Percentiles rank a stretch among this genome's conserved stretches.
Evolutionary conservation across 2,888 invertebrate species (phyloP).

Genomic region (Dugesia japonica): DNA sequence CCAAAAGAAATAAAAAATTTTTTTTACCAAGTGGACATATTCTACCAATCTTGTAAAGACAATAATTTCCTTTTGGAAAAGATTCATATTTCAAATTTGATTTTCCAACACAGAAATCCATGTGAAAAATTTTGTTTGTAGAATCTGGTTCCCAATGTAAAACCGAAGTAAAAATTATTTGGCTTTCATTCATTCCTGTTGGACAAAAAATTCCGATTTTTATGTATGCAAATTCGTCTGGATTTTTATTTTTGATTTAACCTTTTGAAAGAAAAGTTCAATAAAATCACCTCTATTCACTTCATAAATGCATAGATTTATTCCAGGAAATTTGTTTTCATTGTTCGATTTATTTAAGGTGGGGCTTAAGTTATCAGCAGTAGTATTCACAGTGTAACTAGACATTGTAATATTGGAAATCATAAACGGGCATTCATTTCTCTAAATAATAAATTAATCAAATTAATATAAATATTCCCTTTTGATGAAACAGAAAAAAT

Average conservation of each 20-base stretch:
- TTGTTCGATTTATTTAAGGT: too few relatives aligned
- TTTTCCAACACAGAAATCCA: background rate
- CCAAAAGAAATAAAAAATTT: too few relatives aligned
- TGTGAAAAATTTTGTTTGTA: background rate
- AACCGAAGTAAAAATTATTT: background rate
- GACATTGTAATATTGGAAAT: background rate
- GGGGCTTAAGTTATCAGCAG: background rate
- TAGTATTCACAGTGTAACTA: background rate
- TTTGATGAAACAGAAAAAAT: too few relatives aligned
- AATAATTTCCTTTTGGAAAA: background rate
- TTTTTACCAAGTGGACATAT: background rate
- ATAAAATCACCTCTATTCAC: background rate
- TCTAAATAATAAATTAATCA: too few relatives aligned
- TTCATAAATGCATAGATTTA: background rate
- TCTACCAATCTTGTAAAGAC: background rate
- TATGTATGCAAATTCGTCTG: background rate
- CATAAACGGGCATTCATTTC: background rate
- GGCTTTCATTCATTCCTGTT: background rate
- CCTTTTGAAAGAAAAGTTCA: too few relatives aligned
- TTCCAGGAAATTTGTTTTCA: background rate
- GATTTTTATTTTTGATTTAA: background rate
- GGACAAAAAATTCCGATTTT: background rate
- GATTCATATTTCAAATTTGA: background rate
- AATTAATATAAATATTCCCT: too few relatives aligned
- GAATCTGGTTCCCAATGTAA: constrained; percentile 1